Evolutionary conservation across 2,113 vertebrate species (phyloP).

Genomic region (Jaculus jaculus): DNA sequence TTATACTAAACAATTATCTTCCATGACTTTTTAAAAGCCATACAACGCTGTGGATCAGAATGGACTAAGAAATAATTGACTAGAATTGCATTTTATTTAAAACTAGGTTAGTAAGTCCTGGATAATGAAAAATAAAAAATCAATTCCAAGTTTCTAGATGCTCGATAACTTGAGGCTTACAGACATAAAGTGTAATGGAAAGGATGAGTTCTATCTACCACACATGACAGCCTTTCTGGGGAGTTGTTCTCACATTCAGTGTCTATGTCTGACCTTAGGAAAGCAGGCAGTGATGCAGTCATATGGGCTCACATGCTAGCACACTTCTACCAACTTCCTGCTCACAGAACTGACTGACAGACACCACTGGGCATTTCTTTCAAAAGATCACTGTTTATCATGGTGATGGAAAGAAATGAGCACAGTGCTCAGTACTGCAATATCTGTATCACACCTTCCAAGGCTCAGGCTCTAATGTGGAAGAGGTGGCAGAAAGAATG

Average conservation of each 20-base stretch:
- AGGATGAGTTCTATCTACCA: conserved; percentile 4
- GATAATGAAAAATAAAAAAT: conserved; percentile 34
- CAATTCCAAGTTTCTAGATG: background rate
- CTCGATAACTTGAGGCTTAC: background rate
- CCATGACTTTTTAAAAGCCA: background rate
- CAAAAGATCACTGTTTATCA: conserved; percentile 2
- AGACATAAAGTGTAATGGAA: background rate
- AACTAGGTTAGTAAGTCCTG: background rate
- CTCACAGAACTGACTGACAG: conserved; percentile 35
- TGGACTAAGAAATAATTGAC: background rate
- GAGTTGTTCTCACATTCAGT: background rate
- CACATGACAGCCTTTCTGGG: conserved; percentile 46
- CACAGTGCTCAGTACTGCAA: no score
- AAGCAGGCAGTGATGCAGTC: background rate
- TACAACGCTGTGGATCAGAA: background rate
- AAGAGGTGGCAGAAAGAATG: no score
- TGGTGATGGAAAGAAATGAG: no score
- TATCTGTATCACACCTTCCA: no score
- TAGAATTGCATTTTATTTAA: conserved; percentile 12
- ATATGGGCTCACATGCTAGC: background rate
- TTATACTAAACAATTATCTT: conserved; percentile 10
- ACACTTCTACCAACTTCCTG: background rate
- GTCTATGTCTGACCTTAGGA: conserved; percentile 18
- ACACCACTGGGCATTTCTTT: background rate
- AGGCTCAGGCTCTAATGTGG: no score